Conservation (phyloP, 2,797 vertebrate species). For the Erithacus rubecula region DNA sequence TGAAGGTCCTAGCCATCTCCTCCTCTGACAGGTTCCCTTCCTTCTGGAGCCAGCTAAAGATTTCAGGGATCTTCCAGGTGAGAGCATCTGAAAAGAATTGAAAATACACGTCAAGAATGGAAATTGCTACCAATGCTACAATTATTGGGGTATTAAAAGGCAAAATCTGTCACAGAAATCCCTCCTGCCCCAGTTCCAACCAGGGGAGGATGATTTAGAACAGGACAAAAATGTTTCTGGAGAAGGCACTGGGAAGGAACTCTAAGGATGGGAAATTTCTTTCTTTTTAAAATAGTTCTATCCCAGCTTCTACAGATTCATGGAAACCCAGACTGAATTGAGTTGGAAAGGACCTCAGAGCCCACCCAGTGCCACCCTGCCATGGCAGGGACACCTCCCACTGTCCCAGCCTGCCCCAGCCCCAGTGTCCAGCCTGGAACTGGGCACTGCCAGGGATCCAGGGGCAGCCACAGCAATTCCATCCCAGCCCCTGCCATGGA, state of each 20-base stretch:
- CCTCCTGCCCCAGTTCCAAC: neutral
- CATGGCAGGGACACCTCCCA: neutral
- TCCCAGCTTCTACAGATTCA: neutral
- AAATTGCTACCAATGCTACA: neutral
- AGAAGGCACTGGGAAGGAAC: neutral
- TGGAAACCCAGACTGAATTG: fast-evolving
- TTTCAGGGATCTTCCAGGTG: constrained; percentile 85
- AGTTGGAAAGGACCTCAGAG: fast-evolving
- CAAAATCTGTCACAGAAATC: neutral
- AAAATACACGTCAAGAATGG: neutral
- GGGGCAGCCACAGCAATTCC: neutral
- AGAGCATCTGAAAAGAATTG: constrained; percentile 81
- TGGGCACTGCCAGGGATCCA: neutral
- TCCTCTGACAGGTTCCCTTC: constrained; percentile 87
- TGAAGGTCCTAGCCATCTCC: constrained; percentile 93
- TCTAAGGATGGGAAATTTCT: neutral
- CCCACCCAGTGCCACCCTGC: neutral
- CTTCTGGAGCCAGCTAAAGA: constrained; percentile 92
- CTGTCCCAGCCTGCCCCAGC: neutral
- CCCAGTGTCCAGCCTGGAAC: neutral
- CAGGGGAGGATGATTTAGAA: neutral
- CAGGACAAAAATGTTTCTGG: neutral
- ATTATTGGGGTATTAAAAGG: neutral
- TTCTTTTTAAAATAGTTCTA: neutral
- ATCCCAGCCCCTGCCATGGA: neutral